Base-by-base conservation (phyloP, 2,888 invertebrate genomes). In the Tillus elongatus region DNA sequence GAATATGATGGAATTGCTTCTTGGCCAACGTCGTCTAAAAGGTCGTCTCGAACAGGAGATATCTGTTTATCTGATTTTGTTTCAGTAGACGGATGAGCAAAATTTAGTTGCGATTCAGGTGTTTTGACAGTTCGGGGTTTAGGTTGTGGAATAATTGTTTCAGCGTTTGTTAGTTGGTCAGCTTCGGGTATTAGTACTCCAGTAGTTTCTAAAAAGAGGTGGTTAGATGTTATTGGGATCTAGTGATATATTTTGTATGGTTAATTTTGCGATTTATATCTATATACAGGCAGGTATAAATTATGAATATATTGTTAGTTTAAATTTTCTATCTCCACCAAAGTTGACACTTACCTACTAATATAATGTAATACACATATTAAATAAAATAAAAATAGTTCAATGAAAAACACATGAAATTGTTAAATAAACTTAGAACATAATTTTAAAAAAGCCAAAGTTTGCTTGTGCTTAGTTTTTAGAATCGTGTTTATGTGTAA, bases 121-220 rank as follows among this genome's bases (percentile, higher is more conserved):
- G 47, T 40, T 49, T 56, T 50, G 33, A 46, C 45, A 35, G 47
- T 56, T 42, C 72, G 66, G 35, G 71, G 72, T 55, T 68, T 71
- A 47, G 72, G 70, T 61, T 66, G 68, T 44, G 71, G 71, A 50
- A 58, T 46, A 44, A 51, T 45, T 42, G 54, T 53, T 53, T 65
- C 56, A 53, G 60, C 59, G 53, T 57, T 45, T 51, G 60, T 57
- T 60, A 56, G 53, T 53, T 53, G 52, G 41, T 51, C 40, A 49
- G 54, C 48, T 50, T 58, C 57, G 41, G 56, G 61, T 63, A 63
- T 57, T 59, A 49, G 55, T 45, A 54, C 60, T 57, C 54, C 55
- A 61, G 55, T 56, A 58, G 54, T 51, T 64, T 66, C 66, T 66
- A 66, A 56, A 66, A 65, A 63, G 58, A 66, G 56, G 55, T 57